phyloP scores from a whole-genome alignment of 1,140 invertebrate species.

The Matsumurasca onukii region DNA sequence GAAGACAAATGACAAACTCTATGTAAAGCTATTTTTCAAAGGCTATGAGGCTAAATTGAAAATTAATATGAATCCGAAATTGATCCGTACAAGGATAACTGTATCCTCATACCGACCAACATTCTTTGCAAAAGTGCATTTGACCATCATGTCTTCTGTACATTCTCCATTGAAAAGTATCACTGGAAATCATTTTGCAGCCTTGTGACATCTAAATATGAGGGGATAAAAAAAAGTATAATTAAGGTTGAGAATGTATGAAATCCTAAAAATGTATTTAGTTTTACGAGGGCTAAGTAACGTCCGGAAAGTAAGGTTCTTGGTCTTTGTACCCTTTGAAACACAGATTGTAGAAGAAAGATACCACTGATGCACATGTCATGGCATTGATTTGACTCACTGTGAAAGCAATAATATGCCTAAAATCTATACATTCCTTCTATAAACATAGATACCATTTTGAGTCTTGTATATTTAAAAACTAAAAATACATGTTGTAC shows the following conservation, averaged over 20 bases:
- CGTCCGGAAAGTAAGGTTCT: background rate
- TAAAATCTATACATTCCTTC: too few species aligned
- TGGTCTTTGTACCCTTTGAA: background rate
- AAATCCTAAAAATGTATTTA: too few species aligned
- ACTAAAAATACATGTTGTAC: too few species aligned
- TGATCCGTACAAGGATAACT: background rate
- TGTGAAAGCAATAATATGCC: too few species aligned
- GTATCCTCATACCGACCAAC: background rate
- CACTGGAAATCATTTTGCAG: background rate
- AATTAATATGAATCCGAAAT: background rate
- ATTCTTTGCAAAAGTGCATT: background rate
- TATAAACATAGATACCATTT: too few species aligned
- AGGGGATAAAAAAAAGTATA: background rate
- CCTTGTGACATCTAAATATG: background rate
- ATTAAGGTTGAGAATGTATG: background rate
- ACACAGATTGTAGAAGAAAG: too few species aligned
- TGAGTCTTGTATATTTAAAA: too few species aligned
- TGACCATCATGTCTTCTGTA: background rate
- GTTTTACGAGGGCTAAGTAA: background rate
- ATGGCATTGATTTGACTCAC: too few species aligned
- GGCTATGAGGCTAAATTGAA: background rate
- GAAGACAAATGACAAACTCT: background rate
- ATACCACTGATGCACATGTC: too few species aligned
- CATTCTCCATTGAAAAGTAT: background rate
- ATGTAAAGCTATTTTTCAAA: background rate